Evolutionary conservation across 2,113 vertebrate species (phyloP).

Genomic region (Sakesphorus luctuosus): DNA sequence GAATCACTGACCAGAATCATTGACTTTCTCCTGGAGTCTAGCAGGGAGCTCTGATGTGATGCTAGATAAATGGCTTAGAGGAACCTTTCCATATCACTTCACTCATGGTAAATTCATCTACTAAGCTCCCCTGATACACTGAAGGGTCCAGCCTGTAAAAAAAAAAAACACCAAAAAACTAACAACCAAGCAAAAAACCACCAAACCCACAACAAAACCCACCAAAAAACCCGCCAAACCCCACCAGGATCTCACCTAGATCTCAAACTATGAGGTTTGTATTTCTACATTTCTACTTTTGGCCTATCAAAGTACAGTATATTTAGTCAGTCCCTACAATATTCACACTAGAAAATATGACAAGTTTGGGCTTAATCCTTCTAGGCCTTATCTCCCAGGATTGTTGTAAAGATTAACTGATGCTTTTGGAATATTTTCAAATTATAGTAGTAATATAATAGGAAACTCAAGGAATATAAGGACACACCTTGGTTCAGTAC

Average conservation of each 20-base stretch:
- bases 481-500: not conserved
- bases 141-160: not conserved
- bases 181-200: too few species aligned
- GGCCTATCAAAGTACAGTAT: not conserved
- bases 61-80: not conserved
- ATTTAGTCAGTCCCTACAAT: not conserved
- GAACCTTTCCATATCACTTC: not conserved
- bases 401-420: constrained; percentile 6
- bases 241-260: not conserved
- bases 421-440: not conserved
- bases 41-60: not conserved
- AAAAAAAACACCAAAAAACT: not conserved
- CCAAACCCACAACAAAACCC: not conserved
- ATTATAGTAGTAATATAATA: not conserved
- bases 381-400: not conserved
- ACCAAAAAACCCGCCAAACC: rapidly evolving
- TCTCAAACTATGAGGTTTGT: not conserved
- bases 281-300: not conserved
- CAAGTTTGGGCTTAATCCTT: constrained; percentile 19
- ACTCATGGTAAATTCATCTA: not conserved
- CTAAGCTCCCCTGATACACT: not conserved
- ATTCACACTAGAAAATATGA: not conserved
- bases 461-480: not conserved
- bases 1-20: not conserved
- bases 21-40: not conserved